phyloP scores from a whole-genome alignment of 2,888 invertebrate genomes.

The Hemaris fuciformis region DNA sequence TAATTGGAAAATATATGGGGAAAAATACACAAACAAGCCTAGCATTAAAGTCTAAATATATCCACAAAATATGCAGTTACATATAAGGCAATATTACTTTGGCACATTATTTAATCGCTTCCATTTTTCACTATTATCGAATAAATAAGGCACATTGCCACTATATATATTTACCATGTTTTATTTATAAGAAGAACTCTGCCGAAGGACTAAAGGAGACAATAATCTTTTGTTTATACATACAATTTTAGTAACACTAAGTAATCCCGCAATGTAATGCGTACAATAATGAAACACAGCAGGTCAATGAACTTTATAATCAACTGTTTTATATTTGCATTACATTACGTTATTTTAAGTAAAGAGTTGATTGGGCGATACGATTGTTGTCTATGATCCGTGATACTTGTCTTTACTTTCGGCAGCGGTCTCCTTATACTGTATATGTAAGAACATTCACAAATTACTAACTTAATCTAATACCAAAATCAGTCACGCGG shows the following conservation, averaged over 20 bases:
- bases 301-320: too few species aligned
- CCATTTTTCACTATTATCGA: constrained; percentile 34
- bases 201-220: too few species aligned
- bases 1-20: constrained; percentile 12
- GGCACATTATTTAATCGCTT: constrained; percentile 47
- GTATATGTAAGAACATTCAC: constrained; percentile 23
- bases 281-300: too few species aligned
- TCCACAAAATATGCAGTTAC: neutral
- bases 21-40: constrained; percentile 10
- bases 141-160: constrained; percentile 70
- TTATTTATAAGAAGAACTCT: constrained; percentile 19
- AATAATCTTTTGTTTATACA: too few species aligned
- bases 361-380: too few species aligned
- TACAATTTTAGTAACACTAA: too few species aligned
- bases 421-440: too few species aligned
- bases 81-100: constrained; percentile 45
- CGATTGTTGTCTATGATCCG: too few species aligned
- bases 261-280: too few species aligned
- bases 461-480: constrained; percentile 20
- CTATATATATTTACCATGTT: constrained; percentile 17
- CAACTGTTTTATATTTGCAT: too few species aligned
- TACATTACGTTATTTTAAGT: too few species aligned
- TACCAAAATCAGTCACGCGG: constrained; percentile 7
- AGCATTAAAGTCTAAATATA: constrained; percentile 14
- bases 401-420: too few species aligned